Base-by-base conservation (phyloP, 2,888 invertebrate genomes). In the Augochlorella aurata region DNA sequence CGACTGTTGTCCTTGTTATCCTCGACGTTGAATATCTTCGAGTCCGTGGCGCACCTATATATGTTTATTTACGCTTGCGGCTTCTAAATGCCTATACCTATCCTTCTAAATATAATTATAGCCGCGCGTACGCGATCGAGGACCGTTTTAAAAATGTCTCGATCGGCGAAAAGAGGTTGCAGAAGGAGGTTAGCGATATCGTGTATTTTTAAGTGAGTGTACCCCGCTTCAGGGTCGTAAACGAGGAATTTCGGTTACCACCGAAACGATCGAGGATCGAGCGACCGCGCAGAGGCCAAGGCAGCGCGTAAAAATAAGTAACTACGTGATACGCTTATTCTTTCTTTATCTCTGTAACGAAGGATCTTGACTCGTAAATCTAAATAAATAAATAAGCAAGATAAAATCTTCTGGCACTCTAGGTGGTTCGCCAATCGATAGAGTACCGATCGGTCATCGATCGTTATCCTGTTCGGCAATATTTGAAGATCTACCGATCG, bases 171-270 rank as follows among this genome's bases (percentile, higher is more conserved):
- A 79, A 68, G 78, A 77, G 70, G 65, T 52, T 58, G 45, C 52
- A 81, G 65, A 77, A 72, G 58, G 66, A 63, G 71, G 81, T 67
- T 72, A 58, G 18, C 52, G 49, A 44, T 52, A 50, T 61, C 74
- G 83, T 79, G 65, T 82, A 81, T 86, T 86, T 85, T 86, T 85
- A 85, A 85, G 85, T 77, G 75, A 67, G 80, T 66, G 58, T 79
- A 74, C 76, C 63, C 75, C 77, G 82, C 69, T 82, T 77, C 81
- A 38, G 66, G 7, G 50, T 47, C 70, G 65, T 79, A 44, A 45
- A 47, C 69, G 67, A 80, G 49, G n/a, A 61, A 10, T 72, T 68
- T 29, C 24, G 54, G 24, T 72, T 82, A 67, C 79, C 72, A 73
- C 68, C 70, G 77, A 82, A 86, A 88, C 76, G 79, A 82, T 79